Evolutionary conservation across 2,888 invertebrate genomes (phyloP).

Genomic region (Chydorus sphaericus): DNA sequence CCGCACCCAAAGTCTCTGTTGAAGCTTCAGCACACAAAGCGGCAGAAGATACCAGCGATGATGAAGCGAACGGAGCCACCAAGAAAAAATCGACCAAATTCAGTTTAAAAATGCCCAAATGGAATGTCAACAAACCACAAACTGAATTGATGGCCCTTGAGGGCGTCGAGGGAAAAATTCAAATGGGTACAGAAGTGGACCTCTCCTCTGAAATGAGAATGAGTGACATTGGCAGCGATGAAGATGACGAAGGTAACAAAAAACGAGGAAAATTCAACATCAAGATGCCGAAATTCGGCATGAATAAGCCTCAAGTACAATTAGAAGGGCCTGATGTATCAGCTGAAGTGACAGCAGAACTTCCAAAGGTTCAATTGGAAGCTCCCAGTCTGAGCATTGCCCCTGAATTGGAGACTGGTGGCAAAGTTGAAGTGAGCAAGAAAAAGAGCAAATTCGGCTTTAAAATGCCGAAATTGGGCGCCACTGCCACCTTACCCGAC

Average conservation of each 20-base stretch:
- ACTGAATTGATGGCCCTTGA: not conserved
- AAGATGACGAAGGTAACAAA: slow-evolving; percentile 1
- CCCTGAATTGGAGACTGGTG: not conserved
- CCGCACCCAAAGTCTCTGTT: not conserved
- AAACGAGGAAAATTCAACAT: slow-evolving; percentile 1
- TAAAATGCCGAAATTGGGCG: slow-evolving; percentile 9
- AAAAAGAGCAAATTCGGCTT: slow-evolving; percentile 4
- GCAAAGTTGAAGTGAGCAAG: not conserved
- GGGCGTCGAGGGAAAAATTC: not conserved
- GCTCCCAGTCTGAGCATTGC: not conserved
- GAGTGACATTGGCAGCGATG: not conserved
- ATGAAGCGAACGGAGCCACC: not conserved
- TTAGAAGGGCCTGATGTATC: not conserved
- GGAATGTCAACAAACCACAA: not conserved
- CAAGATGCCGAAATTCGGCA: slow-evolving; percentile 1
- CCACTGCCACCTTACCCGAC: not conserved
- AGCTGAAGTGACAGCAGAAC: not conserved
- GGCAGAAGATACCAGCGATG: not conserved
- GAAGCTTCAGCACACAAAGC: not conserved
- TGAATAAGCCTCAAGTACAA: not conserved
- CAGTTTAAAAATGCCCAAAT: slow-evolving; percentile 1
- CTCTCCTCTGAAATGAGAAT: not conserved
- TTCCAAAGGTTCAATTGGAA: not conserved
- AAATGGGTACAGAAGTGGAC: not conserved
- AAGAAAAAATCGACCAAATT: not conserved